These are phyloP conservation scores for Spilosoma lubricipeda DNA, from an alignment of 2,888 invertebrate species.

Conservation along the genomic window DNA sequence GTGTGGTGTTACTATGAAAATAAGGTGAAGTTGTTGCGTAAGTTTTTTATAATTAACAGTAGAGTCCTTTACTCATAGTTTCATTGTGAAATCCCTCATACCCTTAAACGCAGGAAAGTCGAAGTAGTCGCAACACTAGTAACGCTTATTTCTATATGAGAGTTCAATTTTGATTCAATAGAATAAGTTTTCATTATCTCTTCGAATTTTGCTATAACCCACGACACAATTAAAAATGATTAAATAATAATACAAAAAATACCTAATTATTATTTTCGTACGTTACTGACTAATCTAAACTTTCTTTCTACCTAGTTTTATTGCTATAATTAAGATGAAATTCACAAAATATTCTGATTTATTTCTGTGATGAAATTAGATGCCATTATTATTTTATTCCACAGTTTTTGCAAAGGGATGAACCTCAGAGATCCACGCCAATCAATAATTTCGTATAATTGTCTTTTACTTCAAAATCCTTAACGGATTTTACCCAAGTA, in stretches of 20 bases:
- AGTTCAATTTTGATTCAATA: too few species aligned
- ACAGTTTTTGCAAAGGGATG: background rate
- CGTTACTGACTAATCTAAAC: too few species aligned
- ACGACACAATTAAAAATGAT: too few species aligned
- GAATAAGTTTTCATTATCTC: too few species aligned
- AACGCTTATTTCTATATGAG: too few species aligned
- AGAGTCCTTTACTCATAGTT: background rate
- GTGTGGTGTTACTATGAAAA: background rate
- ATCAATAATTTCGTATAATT: background rate
- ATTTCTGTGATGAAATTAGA: background rate
- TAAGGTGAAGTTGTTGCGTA: background rate
- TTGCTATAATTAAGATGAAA: background rate
- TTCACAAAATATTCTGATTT: too few species aligned
- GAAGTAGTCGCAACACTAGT: too few species aligned
- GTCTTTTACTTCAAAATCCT: background rate
- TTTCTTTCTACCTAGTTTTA: background rate
- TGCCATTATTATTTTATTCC: background rate
- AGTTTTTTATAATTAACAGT: background rate
- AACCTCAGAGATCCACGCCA: background rate
- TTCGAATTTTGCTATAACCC: too few species aligned
- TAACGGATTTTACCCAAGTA: background rate
- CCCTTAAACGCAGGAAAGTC: too few species aligned
- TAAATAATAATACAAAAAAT: too few species aligned
- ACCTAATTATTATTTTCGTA: too few species aligned
- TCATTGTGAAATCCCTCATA: too few species aligned